These are phyloP conservation scores for Odontophorus gujanensis DNA, from an alignment of 2,113 vertebrate genomes.

Conservation along the genomic window DNA sequence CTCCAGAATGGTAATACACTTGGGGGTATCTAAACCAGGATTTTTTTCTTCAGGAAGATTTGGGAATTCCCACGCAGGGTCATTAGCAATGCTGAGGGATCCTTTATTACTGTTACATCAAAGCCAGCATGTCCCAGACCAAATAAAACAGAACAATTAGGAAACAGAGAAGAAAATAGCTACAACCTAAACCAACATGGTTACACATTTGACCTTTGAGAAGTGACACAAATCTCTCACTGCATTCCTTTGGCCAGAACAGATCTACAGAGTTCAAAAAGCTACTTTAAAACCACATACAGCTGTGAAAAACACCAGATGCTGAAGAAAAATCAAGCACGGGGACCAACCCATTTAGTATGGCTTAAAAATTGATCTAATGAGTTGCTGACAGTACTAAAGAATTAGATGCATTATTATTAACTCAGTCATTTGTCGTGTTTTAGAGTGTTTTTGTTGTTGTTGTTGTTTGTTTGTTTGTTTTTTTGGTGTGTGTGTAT, in stretches of 20 bases:
- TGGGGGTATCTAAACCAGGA: neutral
- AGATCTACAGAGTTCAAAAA: neutral
- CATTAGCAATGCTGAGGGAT: neutral
- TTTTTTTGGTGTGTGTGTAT: neutral
- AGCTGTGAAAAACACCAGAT: neutral
- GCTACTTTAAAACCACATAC: neutral
- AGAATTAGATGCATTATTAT: neutral
- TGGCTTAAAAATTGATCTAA: neutral
- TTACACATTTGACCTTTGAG: neutral
- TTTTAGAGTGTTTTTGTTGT: neutral
- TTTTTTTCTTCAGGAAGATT: neutral
- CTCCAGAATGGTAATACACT: rapidly evolving
- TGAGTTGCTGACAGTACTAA: neutral
- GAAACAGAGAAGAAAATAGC: neutral
- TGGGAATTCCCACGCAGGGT: neutral
- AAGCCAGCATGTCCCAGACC: neutral
- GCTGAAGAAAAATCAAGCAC: neutral
- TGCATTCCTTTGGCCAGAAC: neutral
- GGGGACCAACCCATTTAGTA: neutral
- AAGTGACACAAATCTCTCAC: neutral
- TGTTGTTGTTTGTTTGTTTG: no score
- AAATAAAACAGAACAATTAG: neutral
- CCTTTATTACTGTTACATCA: neutral
- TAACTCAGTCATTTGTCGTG: neutral
- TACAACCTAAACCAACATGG: neutral